phyloP scores from a whole-genome alignment of 2,888 invertebrate species.

The Monopis laevigella region DNA sequence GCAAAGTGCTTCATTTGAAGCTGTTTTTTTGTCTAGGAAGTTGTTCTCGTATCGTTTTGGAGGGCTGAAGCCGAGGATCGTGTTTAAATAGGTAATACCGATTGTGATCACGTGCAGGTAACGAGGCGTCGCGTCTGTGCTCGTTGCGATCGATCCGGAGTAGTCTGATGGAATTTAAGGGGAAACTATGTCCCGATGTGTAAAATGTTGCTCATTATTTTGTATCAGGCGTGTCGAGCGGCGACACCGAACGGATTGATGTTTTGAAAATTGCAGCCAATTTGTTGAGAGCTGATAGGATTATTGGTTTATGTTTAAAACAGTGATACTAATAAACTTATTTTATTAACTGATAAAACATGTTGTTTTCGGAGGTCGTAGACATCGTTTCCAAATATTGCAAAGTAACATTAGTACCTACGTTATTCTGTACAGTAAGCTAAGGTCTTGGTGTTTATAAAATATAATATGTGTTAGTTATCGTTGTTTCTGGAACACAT shows the following conservation, averaged over 20 bases:
- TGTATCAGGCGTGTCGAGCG: background rate
- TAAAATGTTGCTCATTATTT: conserved; percentile 9
- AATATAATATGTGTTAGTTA: no score
- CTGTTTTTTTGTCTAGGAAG: conserved; percentile 6
- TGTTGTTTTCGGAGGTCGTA: no score
- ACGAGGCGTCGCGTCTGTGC: conserved; percentile 55
- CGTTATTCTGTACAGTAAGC: no score
- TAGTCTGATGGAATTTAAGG: conserved; percentile 37
- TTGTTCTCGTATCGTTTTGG: conserved; percentile 6
- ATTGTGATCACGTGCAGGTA: conserved; percentile 60
- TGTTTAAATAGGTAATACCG: conserved; percentile 59
- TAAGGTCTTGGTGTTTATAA: no score
- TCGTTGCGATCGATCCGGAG: conserved; percentile 36
- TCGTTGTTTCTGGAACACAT: no score
- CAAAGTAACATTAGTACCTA: no score
- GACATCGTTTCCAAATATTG: no score
- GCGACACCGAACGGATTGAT: background rate
- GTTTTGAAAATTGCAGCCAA: background rate
- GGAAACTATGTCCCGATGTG: conserved; percentile 6
- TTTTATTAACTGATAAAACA: no score
- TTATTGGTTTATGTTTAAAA: no score
- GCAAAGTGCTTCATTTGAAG: conserved; percentile 5
- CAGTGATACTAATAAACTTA: no score
- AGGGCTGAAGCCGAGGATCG: conserved; percentile 42
- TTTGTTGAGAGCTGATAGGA: no score